These are phyloP conservation scores for Hystrix cristata DNA, from an alignment of 2,113 vertebrate genomes.

Conservation along the genomic window DNA sequence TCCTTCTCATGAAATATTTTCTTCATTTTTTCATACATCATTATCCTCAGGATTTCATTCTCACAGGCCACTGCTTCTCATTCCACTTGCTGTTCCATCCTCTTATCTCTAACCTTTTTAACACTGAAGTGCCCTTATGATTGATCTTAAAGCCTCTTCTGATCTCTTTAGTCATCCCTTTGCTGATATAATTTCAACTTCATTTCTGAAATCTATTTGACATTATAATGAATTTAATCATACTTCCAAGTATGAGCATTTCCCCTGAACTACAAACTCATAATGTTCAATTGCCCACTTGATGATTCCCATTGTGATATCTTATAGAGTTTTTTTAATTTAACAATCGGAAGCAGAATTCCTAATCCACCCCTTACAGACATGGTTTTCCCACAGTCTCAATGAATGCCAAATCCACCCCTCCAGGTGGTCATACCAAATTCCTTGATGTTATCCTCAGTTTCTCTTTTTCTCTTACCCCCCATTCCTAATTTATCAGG, in stretches of 20 bases:
- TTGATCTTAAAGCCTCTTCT: not conserved
- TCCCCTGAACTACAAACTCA: conserved; percentile 30
- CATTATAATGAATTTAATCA: conserved; percentile 1
- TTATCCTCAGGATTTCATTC: not conserved
- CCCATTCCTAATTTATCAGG: not conserved
- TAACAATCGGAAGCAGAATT: conserved; percentile 34
- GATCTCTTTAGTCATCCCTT: not conserved
- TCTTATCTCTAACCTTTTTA: not conserved
- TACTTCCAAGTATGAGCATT: not conserved
- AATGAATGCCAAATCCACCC: not conserved
- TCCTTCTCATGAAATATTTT: conserved; percentile 39
- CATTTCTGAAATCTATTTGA: conserved; percentile 1
- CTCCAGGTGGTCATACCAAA: conserved; percentile 11
- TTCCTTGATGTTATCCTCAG: not conserved
- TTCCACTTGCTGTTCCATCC: not conserved
- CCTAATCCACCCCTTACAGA: not conserved
- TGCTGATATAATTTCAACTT: conserved; percentile 6
- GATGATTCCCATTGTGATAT: conserved; percentile 29
- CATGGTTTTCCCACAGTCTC: not conserved
- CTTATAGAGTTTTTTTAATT: conserved; percentile 28
- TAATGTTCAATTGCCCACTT: conserved; percentile 26
- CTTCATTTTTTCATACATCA: not conserved
- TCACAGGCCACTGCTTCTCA: not conserved
- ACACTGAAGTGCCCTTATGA: not conserved
- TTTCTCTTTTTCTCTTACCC: not conserved